Evolutionary conservation across 2,113 vertebrate genomes (phyloP), one percentile per base, ranked within the genome.

Genomic region (Tragelaphus scriptus): DNA sequence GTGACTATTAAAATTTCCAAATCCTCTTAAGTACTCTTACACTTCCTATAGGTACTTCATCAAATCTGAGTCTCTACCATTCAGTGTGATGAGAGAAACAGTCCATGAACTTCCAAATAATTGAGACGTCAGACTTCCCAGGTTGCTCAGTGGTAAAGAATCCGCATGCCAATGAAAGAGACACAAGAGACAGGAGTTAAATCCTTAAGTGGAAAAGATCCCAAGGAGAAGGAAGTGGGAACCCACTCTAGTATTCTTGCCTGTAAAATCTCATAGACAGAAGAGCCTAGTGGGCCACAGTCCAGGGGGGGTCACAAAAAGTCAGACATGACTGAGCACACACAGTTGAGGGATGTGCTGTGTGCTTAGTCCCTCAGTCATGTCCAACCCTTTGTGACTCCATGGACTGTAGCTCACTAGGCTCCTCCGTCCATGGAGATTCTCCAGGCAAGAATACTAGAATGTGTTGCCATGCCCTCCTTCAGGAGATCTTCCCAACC

Each of bases 111-210:
- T 93, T 89, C n/a, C 19, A 21, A 88, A 2, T 59, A 80, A 2
- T 6, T 40, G 68, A 75, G n/a, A 75, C 0, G 0, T 75, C 0
- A 0, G n/a, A 40, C 68, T 75, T 75, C n/a, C 19, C 68, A 23
- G 10, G 10, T 40, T n/a, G n/a, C n/a, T 36, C n/a, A 40, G 68
- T 40, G 68, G 68, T 40, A 75, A 75, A 75, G n/a, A 75, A 75
- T 23, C 36, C 0, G 1, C 13, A 6, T 36, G 10, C 19, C 68
- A 75, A 40, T 12, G 19, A 36, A 75, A 6, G n/a, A 75, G 32
- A 9, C 63, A 68, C 63, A 9, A 68, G 30, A 68, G n/a, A 75
- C 68, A 75, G 4, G 10, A 40, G 10, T 68, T 32, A 32, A n/a
- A 75, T 40, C 68, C 68, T 1, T 40, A 5, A 21, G 19, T 75